Conservation (phyloP, 2,888 invertebrate genomes). For the Acleris cristana region DNA sequence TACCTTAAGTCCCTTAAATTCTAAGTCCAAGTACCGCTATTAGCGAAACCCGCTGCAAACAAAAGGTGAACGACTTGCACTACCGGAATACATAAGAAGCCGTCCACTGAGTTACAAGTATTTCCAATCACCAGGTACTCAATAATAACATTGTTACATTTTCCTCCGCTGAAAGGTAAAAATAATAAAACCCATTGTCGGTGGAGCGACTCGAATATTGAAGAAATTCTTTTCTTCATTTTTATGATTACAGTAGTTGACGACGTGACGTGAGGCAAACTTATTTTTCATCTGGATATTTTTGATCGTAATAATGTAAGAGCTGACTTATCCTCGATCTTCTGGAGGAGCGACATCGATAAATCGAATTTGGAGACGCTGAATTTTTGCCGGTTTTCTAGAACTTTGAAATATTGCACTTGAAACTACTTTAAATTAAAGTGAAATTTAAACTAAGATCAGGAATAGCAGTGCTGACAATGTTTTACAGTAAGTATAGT, state of each 20-base stretch:
- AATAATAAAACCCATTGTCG: conserved; percentile 29
- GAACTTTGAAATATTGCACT: background rate
- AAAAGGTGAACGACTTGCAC: conserved; percentile 16
- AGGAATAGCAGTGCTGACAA: no score
- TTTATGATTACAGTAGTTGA: conserved; percentile 29
- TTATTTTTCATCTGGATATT: conserved; percentile 21
- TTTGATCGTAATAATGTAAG: conserved; percentile 17
- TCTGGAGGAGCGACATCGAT: background rate
- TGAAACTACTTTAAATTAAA: background rate
- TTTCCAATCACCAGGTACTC: conserved; percentile 26
- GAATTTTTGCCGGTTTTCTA: background rate
- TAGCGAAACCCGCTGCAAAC: conserved; percentile 11
- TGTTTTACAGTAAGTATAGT: no score
- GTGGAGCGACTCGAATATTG: conserved; percentile 15
- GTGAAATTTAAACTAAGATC: background rate
- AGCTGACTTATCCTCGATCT: conserved; percentile 11
- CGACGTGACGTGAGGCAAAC: conserved; percentile 19
- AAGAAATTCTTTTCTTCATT: conserved; percentile 22
- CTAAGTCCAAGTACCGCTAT: conserved; percentile 11
- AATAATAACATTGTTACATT: conserved; percentile 29
- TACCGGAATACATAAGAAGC: conserved; percentile 9
- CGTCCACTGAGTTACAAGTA: conserved; percentile 12
- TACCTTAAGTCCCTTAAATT: conserved; percentile 22
- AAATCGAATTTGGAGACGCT: background rate
- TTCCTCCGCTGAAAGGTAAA: conserved; percentile 18